A percentile compares a stretch with the other conserved stretches of the same genome.
Evolutionary conservation across 2,888 invertebrate genomes (phyloP).

Genomic region (Iphiclides podalirius): DNA sequence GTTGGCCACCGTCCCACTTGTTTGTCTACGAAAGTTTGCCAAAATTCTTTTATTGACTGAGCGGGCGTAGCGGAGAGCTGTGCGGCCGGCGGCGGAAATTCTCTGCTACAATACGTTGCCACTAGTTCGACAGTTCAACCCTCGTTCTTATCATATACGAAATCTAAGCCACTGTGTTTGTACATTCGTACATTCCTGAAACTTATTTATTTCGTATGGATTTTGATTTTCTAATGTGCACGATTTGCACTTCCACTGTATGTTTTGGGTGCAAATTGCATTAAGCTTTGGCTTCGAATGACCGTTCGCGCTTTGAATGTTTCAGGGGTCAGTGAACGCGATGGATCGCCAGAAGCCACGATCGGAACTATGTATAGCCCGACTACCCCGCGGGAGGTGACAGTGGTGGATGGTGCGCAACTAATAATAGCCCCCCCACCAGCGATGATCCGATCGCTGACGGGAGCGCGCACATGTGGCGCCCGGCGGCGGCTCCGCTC

Average conservation of each 20-base stretch:
- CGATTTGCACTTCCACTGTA: too few relatives aligned
- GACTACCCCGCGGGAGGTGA: slow-evolving; percentile 79
- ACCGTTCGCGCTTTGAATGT: slow-evolving; percentile 41
- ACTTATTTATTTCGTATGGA: neutral
- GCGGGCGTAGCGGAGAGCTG: slow-evolving; percentile 60
- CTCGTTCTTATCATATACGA: slow-evolving; percentile 12
- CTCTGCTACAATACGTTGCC: slow-evolving; percentile 44
- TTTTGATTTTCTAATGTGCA: neutral
- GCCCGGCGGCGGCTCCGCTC: slow-evolving; percentile 61
- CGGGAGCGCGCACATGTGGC: slow-evolving; percentile 75
- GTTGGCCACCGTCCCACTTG: slow-evolving; percentile 76
- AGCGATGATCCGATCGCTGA: slow-evolving; percentile 64
- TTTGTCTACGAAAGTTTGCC: slow-evolving; percentile 77
- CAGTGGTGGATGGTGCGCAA: slow-evolving; percentile 77
- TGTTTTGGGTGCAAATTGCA: slow-evolving; percentile 4
- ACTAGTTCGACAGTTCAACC: slow-evolving; percentile 32
- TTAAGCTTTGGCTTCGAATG: neutral
- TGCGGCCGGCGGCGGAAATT: slow-evolving; percentile 53
- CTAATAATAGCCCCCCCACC: slow-evolving; percentile 80
- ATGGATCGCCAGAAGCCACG: slow-evolving; percentile 72
- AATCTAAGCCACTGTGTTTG: slow-evolving; percentile 9
- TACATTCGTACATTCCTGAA: neutral
- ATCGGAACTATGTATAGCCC: slow-evolving; percentile 74
- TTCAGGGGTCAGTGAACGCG: slow-evolving; percentile 75
- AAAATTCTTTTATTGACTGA: slow-evolving; percentile 78